Evolutionary conservation across 2,888 invertebrate species (phyloP).

Genomic region (Megamerina dolium): DNA sequence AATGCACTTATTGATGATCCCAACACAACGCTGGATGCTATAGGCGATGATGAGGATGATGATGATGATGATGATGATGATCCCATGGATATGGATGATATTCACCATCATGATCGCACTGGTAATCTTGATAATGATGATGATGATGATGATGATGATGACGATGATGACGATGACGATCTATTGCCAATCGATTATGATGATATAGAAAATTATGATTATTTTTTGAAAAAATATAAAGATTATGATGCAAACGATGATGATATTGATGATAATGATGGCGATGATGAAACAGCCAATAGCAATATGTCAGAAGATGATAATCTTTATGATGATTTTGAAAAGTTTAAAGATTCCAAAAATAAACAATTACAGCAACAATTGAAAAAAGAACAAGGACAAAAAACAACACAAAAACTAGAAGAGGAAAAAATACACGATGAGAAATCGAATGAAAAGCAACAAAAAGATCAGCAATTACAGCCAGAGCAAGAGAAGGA

Average conservation of each 20-base stretch:
- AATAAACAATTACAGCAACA: slow-evolving; percentile 34
- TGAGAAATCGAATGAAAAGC: too few species aligned
- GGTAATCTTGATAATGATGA: slow-evolving; percentile 3
- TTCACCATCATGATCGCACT: slow-evolving; percentile 9
- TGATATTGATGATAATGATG: slow-evolving; percentile 16
- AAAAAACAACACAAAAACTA: neutral
- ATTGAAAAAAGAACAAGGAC: neutral
- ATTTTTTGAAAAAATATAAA: slow-evolving; percentile 6
- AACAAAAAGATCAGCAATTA: too few species aligned
- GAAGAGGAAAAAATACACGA: too few species aligned
- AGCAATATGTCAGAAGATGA: slow-evolving; percentile 28
- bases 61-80: slow-evolving; percentile 21
- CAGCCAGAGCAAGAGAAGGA: too few species aligned
- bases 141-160: slow-evolving; percentile 16
- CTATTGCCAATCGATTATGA: slow-evolving; percentile 21
- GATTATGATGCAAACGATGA: slow-evolving; percentile 12
- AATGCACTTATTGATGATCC: slow-evolving; percentile 37
- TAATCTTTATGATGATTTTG: slow-evolving; percentile 39
- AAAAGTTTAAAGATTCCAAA: slow-evolving; percentile 31
- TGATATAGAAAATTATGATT: slow-evolving; percentile 10
- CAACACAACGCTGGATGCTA: slow-evolving; percentile 23
- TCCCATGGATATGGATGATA: slow-evolving; percentile 12
- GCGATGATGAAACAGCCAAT: slow-evolving; percentile 19
- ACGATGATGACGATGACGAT: slow-evolving; percentile 17
- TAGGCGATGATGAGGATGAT: slow-evolving; percentile 21